phyloP scores from a whole-genome alignment of 2,888 invertebrate genomes.

The Sympetrum striolatum region DNA sequence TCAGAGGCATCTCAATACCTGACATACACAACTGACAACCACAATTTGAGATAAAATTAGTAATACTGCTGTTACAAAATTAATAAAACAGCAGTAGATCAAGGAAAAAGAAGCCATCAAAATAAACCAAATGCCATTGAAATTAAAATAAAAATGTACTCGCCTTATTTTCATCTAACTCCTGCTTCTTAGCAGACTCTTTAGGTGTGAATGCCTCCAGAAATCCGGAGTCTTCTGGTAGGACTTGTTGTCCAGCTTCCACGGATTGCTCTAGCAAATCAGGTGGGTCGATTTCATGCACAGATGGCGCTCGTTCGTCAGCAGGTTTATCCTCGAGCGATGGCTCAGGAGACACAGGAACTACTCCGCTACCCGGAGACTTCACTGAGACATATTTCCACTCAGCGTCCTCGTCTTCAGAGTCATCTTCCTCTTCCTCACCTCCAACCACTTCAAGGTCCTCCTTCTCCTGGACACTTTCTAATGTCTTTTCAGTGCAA shows the following conservation, averaged over 20 bases:
- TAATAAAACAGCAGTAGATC: too few relatives aligned
- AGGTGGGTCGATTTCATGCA: neutral
- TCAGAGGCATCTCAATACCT: too few relatives aligned
- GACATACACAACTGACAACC: too few relatives aligned
- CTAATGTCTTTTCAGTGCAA: neutral
- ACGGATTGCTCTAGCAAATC: neutral
- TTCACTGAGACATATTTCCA: slow-evolving; percentile 83
- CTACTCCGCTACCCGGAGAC: slow-evolving; percentile 58
- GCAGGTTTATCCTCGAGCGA: neutral
- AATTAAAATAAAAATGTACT: neutral
- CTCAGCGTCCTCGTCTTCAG: slow-evolving; percentile 70
- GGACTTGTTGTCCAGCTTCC: neutral
- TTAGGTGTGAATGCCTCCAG: neutral
- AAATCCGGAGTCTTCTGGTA: neutral
- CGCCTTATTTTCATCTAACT: slow-evolving; percentile 15
- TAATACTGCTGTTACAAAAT: too few relatives aligned
- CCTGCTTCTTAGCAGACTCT: neutral
- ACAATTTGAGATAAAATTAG: too few relatives aligned
- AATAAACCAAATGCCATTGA: neutral
- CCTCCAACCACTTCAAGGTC: neutral
- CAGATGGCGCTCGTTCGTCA: neutral
- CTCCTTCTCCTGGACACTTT: neutral
- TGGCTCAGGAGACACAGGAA: neutral
- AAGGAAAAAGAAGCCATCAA: too few relatives aligned
- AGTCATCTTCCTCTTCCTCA: slow-evolving; percentile 24